phyloP scores from a whole-genome alignment of 2,888 invertebrate species.

The Boloria euphrosyne region DNA sequence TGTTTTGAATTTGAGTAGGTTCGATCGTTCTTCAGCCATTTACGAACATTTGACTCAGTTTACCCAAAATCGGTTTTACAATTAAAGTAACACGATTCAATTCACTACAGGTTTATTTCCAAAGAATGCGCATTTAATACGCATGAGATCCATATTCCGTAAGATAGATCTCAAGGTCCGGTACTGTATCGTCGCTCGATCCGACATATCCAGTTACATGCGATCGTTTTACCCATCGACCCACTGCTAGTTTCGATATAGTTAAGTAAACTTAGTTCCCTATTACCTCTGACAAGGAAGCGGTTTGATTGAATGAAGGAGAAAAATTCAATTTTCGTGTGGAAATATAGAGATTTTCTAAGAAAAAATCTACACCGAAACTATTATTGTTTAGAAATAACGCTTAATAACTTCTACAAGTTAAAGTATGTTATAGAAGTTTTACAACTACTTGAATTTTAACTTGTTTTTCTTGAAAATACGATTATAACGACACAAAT shows the following conservation, averaged over 20 bases:
- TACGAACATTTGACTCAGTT: background rate
- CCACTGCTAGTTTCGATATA: constrained; percentile 33
- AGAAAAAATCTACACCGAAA: no score
- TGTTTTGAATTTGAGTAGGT: no score
- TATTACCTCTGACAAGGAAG: no score
- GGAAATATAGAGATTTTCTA: no score
- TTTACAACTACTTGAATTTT: no score
- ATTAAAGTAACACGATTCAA: background rate
- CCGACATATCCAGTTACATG: constrained; percentile 61
- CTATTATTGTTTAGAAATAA: no score
- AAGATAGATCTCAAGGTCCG: constrained; percentile 66
- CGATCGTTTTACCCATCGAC: constrained; percentile 73
- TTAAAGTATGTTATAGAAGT: no score
- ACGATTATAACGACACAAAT: no score
- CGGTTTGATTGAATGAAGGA: no score
- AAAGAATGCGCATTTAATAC: constrained; percentile 68
- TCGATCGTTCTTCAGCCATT: background rate
- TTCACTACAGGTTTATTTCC: constrained; percentile 49
- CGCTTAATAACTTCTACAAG: no score
- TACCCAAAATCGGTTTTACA: background rate
- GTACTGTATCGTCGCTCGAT: constrained; percentile 73
- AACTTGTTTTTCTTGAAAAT: no score
- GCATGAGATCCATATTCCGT: constrained; percentile 75
- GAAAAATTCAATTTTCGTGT: no score
- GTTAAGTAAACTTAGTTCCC: background rate